Evolutionary conservation across 2,888 invertebrate species (phyloP), one percentile per base, ranked within the genome.

Genomic region (Ceratothoa steindachneri): DNA sequence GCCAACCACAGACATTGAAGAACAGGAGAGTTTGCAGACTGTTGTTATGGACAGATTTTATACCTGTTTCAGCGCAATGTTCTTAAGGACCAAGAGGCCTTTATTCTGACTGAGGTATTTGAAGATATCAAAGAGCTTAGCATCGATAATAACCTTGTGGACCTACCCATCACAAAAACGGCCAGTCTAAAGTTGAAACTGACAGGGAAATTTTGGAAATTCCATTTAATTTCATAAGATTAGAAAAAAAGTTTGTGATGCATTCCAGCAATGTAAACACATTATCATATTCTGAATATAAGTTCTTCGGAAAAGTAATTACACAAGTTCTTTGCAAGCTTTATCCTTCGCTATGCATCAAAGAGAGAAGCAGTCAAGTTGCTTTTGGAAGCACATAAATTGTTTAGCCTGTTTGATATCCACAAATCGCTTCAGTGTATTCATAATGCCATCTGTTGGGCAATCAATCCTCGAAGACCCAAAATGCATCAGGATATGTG

Each of bases 101-200:
- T 52, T 28, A 51, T 27, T 29, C 29, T 69, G 69, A 69, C 53
- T 24, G 69, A 69, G 51, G 12, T 69, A 24, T 53, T 69, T n/a
- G 69, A 51, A 69, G 69, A 69, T 53, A 69, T 69, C 29, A 28
- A 69, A 31, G 53, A 69, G 51, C 51, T 69, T 22, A 69, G 53
- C 53, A 0, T 2, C 29, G 69, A 69, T 15, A 51, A 69, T 69
- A 28, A 28, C 29, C 27, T 69, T 29, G 24, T 24, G 53, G 69
- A 52, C 52, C 67, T 15, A 12, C 41, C 41, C 5, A 41, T 41
- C 41, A 5, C 7, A 41, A 41, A 41, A 41, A 41, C 41, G 41
- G 41, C 41, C 5, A 41, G 7, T 15, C 41, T 41, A 41, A 41
- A 41, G 41, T 15, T 9, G 5, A 41, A 41, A 15, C 41, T 41